Percentiles rank a stretch among this genome's conserved stretches.
Evolutionary conservation across 2,888 invertebrate species (phyloP).

Genomic region (Scaptodrosophila latifasciaeformis): DNA sequence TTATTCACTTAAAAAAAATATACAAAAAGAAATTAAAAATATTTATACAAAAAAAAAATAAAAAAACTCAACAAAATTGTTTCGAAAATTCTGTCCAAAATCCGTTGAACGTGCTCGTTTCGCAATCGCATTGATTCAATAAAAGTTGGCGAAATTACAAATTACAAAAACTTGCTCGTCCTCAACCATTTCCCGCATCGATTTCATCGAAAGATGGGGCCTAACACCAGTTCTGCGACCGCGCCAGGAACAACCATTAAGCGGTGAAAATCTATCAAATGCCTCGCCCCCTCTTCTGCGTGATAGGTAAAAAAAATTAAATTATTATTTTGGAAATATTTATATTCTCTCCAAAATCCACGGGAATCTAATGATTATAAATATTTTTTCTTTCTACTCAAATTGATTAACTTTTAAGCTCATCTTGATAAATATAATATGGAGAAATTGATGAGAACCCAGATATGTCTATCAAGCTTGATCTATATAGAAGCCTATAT

Average conservation of each 20-base stretch:
- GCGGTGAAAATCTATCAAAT: constrained; percentile 76
- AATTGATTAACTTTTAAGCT: no score
- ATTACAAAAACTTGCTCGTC: constrained; percentile 72
- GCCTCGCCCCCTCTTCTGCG: constrained; percentile 76
- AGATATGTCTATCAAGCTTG: no score
- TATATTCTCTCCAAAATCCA: no score
- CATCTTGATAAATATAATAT: no score
- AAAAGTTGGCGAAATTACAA: constrained; percentile 70
- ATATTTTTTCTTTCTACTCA: no score
- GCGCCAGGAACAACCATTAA: constrained; percentile 93
- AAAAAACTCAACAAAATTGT: not conserved
- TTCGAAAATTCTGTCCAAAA: constrained; percentile 27
- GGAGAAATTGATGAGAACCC: no score
- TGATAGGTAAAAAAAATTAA: constrained; percentile 72
- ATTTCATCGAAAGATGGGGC: constrained; percentile 98
- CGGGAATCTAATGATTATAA: no score
- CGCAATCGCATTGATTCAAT: constrained; percentile 13
- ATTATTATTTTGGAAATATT: not conserved
- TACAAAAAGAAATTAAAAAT: not conserved
- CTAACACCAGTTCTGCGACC: constrained; percentile 97
- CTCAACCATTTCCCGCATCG: constrained; percentile 93
- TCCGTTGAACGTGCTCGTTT: not conserved
- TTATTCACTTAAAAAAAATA: not conserved
- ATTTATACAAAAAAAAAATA: constrained; percentile 2
- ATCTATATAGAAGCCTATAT: no score